Evolutionary conservation across 2,113 vertebrate species (phyloP), one percentile per base, ranked within the genome.

Genomic region (Serinus canaria): DNA sequence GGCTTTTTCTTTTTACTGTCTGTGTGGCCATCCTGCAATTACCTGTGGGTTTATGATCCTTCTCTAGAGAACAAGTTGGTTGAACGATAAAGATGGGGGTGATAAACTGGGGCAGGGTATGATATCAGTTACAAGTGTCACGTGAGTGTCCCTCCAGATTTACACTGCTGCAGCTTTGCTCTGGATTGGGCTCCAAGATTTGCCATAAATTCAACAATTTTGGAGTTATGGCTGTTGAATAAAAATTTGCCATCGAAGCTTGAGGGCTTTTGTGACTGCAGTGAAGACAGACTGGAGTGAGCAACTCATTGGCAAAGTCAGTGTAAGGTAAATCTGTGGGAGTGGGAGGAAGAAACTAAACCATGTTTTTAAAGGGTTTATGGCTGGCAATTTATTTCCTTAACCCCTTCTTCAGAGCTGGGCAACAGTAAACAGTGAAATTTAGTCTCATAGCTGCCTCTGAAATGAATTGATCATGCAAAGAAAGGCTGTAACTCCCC

Each of bases 11-110:
- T 94, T 96, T 95, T 95, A 94, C 95, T 96, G 85, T 95, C 92
- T 97, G 92, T 94, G 90, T 95, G 95, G 94, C 88, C 95, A 93
- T 93, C 88, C 90, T 94, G 92, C 94, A 94, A 91, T 96, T 97
- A 96, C 93, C 93, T 93, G 92, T 90, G 90, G 93, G 93, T 96
- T 97, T 94, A 96, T 94, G 93, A 86, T 93, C 93, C 90, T 94
- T 63, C 92, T 93, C 93, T 70, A 52, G 92, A 95, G 94, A 86
- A 63, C 82, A 72, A 92, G 93, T 90, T 81, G 87, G 87, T 80
- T 21, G 76, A 68, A 92, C 28, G 79, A 81, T 88, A 83, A 94
- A 86, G 87, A 97, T 89, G 85, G 68, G 68, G 72, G 90, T 86
- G 94, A 95, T 95, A 96, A 97, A 94, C 67, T 31, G 60, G 82